phyloP scores from a whole-genome alignment of 1,140 invertebrate species.

The Dufourea novaeangliae region DNA sequence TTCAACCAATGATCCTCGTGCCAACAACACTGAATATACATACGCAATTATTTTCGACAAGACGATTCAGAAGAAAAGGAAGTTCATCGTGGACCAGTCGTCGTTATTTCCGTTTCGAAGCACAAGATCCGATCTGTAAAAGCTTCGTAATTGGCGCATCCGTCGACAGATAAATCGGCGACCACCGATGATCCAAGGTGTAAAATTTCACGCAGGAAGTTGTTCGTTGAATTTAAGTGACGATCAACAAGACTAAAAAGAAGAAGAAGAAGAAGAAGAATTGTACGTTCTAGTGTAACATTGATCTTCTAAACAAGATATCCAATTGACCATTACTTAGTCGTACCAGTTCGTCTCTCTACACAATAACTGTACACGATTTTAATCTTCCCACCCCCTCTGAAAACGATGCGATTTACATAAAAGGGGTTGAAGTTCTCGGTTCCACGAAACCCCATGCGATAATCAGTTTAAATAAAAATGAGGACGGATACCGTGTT shows the following conservation, averaged over 20 bases:
- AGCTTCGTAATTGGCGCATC: background rate
- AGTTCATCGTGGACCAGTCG: too few species aligned
- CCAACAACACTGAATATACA: too few species aligned
- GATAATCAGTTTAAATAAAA: conserved; percentile 14
- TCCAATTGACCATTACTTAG: too few species aligned
- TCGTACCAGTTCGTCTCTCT: too few species aligned
- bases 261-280: too few species aligned
- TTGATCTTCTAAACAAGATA: too few species aligned
- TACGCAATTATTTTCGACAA: too few species aligned
- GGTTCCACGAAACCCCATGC: background rate
- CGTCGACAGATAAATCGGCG: background rate
- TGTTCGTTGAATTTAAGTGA: background rate
- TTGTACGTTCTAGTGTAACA: too few species aligned
- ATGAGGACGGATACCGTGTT: background rate
- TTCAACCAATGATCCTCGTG: too few species aligned
- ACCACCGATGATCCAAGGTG: background rate
- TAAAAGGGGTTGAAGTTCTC: too few species aligned
- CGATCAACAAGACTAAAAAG: background rate
- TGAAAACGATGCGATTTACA: background rate
- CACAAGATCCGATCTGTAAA: background rate
- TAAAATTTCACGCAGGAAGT: background rate
- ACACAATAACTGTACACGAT: background rate
- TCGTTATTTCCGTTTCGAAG: background rate
- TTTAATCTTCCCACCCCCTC: background rate
- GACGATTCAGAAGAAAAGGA: too few species aligned